These are phyloP conservation scores for Huso huso DNA, from an alignment of 2,797 vertebrate genomes.

Conservation along the genomic window DNA sequence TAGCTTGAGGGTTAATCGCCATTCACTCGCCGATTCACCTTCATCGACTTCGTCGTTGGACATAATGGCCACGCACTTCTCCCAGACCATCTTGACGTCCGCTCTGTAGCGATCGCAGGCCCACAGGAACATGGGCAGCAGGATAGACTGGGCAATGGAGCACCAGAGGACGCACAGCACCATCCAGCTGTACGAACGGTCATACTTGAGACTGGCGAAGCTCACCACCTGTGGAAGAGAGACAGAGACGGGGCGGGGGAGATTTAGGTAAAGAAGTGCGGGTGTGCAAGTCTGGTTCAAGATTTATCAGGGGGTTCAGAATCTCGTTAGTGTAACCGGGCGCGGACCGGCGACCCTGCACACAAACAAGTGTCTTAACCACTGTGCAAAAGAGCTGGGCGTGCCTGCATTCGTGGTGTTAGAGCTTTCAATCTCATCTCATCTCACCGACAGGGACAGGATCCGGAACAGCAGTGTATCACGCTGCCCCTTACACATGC, in stretches of 20 bases:
- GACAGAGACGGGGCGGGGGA: not conserved
- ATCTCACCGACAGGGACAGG: too few relatives aligned
- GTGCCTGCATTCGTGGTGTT: too few relatives aligned
- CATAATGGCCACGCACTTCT: constrained; percentile 84
- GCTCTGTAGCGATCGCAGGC: constrained; percentile 86
- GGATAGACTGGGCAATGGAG: constrained; percentile 82
- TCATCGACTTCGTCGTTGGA: constrained; percentile 77
- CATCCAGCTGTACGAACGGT: constrained; percentile 81
- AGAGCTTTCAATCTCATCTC: too few relatives aligned
- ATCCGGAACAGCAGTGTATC: too few relatives aligned
- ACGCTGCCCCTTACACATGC: too few relatives aligned
- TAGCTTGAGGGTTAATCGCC: too few relatives aligned
- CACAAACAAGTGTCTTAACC: too few relatives aligned
- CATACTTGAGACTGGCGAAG: constrained; percentile 79
- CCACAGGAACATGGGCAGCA: constrained; percentile 84
- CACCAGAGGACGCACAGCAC: constrained; percentile 85
- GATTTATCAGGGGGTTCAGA: too few relatives aligned
- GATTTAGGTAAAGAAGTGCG: not conserved
- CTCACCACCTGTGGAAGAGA: constrained; percentile 72
- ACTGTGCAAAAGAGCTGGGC: too few relatives aligned
- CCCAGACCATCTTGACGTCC: constrained; percentile 77
- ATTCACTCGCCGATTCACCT: constrained; percentile 50
- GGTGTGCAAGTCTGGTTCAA: too few relatives aligned
- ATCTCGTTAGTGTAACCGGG: too few relatives aligned
- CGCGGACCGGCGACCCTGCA: too few relatives aligned